These are phyloP conservation scores for Thymelicus acteon DNA, from an alignment of 2,888 invertebrate species.

Conservation along the genomic window DNA sequence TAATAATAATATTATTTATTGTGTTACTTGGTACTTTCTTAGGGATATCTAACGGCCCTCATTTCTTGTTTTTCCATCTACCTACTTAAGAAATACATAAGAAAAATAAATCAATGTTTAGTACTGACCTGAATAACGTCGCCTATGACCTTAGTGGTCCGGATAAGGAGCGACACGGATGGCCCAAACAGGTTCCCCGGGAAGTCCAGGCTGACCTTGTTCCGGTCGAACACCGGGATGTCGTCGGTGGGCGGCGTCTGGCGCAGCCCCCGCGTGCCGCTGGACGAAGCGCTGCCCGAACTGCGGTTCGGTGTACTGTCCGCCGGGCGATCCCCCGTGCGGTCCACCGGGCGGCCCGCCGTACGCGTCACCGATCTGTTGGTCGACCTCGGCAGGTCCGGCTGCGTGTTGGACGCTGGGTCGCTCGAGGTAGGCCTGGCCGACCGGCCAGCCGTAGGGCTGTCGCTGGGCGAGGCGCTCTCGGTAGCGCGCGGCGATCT, in stretches of 20 bases:
- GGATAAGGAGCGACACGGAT: conserved; percentile 87
- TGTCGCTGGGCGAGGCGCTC: conserved; percentile 5
- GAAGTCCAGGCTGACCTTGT: conserved; percentile 87
- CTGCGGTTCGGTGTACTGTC: not conserved
- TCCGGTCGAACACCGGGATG: conserved; percentile 86
- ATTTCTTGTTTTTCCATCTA: too few relatives aligned
- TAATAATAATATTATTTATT: too few relatives aligned
- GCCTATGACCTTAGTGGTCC: conserved; percentile 87
- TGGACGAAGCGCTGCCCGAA: conserved; percentile 38
- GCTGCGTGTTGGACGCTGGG: conserved; percentile 41
- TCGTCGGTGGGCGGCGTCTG: conserved; percentile 78
- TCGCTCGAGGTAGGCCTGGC: conserved; percentile 33
- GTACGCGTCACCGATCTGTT: conserved; percentile 26
- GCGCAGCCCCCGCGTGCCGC: conserved; percentile 43
- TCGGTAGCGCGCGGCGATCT: not conserved
- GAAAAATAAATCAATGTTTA: not conserved
- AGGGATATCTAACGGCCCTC: too few relatives aligned
- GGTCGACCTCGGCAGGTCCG: conserved; percentile 34
- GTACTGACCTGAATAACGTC: conserved; percentile 86
- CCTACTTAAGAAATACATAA: too few relatives aligned
- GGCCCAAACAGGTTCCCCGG: conserved; percentile 87
- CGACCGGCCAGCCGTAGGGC: too few relatives aligned
- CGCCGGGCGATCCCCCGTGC: too few relatives aligned
- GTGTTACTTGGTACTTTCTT: too few relatives aligned
- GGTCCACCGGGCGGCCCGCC: conserved; percentile 17